Percentiles rank a stretch among this genome's conserved stretches.
Evolutionary conservation across 2,797 vertebrate species (phyloP).

Genomic region (Manis pentadactyla): DNA sequence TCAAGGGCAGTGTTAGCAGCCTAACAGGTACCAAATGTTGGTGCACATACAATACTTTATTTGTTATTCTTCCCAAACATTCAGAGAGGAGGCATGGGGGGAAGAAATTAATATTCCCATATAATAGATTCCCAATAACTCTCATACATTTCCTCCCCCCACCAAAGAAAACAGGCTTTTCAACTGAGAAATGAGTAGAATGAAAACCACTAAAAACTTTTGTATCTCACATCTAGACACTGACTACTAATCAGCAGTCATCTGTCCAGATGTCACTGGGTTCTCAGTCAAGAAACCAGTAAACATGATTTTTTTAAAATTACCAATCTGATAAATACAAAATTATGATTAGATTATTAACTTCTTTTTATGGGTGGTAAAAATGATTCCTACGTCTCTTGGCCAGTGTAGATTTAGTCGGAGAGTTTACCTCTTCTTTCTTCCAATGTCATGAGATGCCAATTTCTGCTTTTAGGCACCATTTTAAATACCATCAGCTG

Average conservation of each 20-base stretch:
- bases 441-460: not conserved
- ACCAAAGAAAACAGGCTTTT: not conserved
- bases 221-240: not conserved
- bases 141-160: not conserved
- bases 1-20: not conserved
- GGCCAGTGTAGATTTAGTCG: accelerated
- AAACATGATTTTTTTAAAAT: not conserved
- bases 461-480: not conserved
- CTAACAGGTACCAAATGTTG: accelerated
- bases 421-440: not conserved
- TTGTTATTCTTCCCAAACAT: not conserved
- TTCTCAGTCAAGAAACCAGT: not conserved
- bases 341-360: not conserved
- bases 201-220: not conserved
- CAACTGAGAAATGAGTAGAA: not conserved
- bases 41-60: accelerated
- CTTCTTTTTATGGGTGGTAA: not conserved
- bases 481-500: accelerated
- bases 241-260: not conserved
- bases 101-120: not conserved
- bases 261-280: not conserved
- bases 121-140: not conserved
- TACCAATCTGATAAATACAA: not conserved
- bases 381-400: not conserved
- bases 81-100: not conserved